phyloP scores from a whole-genome alignment of 2,888 invertebrate species.

The Dasysyrphus albostriatus region DNA sequence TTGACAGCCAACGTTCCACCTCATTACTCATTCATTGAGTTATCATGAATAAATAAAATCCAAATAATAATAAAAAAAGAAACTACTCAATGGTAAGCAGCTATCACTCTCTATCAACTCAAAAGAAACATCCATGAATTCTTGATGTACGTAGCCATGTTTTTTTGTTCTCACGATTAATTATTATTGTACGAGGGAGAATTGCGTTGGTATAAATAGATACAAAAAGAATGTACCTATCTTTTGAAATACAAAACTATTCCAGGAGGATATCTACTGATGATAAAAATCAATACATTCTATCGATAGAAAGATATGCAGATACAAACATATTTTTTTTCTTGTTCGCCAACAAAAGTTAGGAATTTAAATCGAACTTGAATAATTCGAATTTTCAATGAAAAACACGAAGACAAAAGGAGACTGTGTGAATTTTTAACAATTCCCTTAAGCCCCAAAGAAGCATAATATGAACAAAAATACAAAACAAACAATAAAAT shows the following conservation, averaged over 20 bases:
- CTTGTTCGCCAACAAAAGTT: conserved; percentile 6
- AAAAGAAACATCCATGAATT: conserved; percentile 23
- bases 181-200: conserved; percentile 7
- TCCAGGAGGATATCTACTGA: not conserved
- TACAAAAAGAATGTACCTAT: conserved; percentile 7
- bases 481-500: conserved; percentile 21
- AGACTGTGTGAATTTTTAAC: conserved; percentile 30
- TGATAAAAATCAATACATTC: conserved; percentile 60
- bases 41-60: conserved; percentile 52
- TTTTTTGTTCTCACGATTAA: conserved; percentile 19
- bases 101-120: conserved; percentile 21
- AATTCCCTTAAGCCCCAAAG: conserved; percentile 3
- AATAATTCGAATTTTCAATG: not conserved
- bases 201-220: not conserved
- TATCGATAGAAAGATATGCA: conserved; percentile 37
- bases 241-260: not conserved
- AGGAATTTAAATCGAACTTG: conserved; percentile 41
- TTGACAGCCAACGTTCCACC: conserved; percentile 52
- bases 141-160: conserved; percentile 24
- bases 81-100: conserved; percentile 18
- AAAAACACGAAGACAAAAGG: conserved; percentile 3
- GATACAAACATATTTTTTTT: too few relatives aligned
- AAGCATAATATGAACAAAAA: conserved; percentile 1
- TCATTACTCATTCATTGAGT: conserved; percentile 54
- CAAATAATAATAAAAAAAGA: conserved; percentile 33